Base-by-base conservation (phyloP, 2,113 vertebrate species). In the Henicopernis longicauda region DNA sequence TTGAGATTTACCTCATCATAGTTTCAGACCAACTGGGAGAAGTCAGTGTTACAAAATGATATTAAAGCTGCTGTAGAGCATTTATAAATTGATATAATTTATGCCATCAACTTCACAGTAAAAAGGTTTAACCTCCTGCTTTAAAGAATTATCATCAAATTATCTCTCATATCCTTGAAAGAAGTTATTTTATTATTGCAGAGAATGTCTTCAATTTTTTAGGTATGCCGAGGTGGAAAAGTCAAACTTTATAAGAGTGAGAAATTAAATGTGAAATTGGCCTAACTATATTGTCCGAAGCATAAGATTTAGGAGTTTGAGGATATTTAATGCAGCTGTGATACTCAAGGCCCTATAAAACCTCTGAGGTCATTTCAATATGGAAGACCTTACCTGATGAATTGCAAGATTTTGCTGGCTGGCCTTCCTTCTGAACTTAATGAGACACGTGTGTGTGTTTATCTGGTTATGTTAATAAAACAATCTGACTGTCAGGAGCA, bases 171-270 rank as follows among this genome's bases (percentile, higher is more conserved):
- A 86, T 89, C 55, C 73, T 93, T 94, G 57, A 71, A 90, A 91
- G 27, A 78, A 86, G 29, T 81, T 90, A 89, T 92, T 90, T 94
- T 86, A 86, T 95, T 96, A 90, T 91, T 86, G 25, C 23, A 93
- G 90, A 77, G n/a, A 89, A 89, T 67, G n/a, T 22, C 42, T 96
- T 80, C 89, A 92, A 70, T 94, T 96, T 95, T 72, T 66, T 87
- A 95, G 54, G 52, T 67, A 88, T 18, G 74, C 50, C 83, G 59
- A 90, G 78, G 81, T 91, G 21, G 62, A 94, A 82, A 87, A 93
- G 89, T 92, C 79, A 90, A 86, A 87, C 76, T 94, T 74, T 14
- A 31, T 66, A 69, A 67, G 54, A 71, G 45, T 85, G 73, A 93
- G 77, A 91, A 91, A 84, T 79, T 82, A 95, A 78, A 96, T 66